These are phyloP conservation scores for Rhyacophila evoluta DNA, from an alignment of 2,888 invertebrate genomes.

Conservation along the genomic window DNA sequence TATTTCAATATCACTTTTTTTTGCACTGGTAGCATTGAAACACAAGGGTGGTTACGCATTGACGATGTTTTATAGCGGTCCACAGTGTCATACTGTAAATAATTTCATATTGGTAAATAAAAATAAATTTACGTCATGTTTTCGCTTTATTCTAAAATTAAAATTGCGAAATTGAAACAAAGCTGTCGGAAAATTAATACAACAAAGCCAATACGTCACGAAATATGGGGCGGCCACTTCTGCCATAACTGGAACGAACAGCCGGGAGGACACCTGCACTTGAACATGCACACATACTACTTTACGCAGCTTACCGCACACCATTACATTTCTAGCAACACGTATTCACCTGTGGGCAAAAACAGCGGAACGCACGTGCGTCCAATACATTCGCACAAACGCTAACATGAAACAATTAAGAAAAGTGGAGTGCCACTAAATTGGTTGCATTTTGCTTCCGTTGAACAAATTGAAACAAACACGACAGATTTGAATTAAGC, in stretches of 20 bases:
- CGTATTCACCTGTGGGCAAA: background rate
- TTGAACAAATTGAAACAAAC: no score
- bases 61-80: no score
- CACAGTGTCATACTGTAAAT: no score
- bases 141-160: background rate
- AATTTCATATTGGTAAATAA: no score
- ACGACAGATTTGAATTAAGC: no score
- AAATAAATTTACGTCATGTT: no score
- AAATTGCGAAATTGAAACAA: background rate
- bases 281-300: background rate
- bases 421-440: background rate
- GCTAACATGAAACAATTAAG: background rate
- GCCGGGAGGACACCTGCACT: conserved; percentile 9
- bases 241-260: conserved; percentile 11
- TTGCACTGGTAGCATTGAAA: no score
- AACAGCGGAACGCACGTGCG: conserved; percentile 35
- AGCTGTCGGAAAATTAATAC: background rate
- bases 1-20: no score
- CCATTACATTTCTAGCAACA: background rate
- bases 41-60: no score
- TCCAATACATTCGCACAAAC: conserved; percentile 25
- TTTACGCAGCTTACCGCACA: background rate
- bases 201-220: conserved; percentile 2
- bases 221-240: conserved; percentile 21
- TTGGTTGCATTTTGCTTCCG: no score